Evolutionary conservation across 2,797 vertebrate species (phyloP), one percentile per base, ranked within the genome.

Genomic region (Brachyalestes nurse): DNA sequence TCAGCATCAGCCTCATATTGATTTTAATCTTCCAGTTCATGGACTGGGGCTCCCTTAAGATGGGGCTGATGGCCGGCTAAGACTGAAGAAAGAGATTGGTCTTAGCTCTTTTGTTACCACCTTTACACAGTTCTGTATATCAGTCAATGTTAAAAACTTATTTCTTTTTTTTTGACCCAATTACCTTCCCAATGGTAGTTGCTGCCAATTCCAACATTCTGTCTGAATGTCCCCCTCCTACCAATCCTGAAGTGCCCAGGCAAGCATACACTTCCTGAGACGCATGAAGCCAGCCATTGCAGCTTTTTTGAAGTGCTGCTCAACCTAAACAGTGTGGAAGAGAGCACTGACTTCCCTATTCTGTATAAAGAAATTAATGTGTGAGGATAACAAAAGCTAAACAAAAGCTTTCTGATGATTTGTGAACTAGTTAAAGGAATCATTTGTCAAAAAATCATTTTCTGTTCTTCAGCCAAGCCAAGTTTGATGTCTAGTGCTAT

Each of bases 21-120:
- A 82, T 85, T 84, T 76, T 60, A 84, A 76, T 79, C 62, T 69
- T 62, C 55, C 38, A 53, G 53, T 70, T 75, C 45, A 75, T 42
- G 62, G 60, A 66, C 61, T 23, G 23, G 61, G 51, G 60, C 75
- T 72, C 58, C 40, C 75, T 23, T 45, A 77, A 73, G 80, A 78
- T 7, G 9, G 49, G 38, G 21, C 65, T 64, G 49, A 57, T 57
- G 67, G 34, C 23, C 17, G 77, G 74, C 80, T 72, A 58, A 65
- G 47, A 47, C 57, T 72, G 69, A 13, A 61, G 58, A 61, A 28
- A 65, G 9, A 10, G 5, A 73, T 67, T 78, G 51, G 61, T 66
- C 64, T 73, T 61, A 40, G 75, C 53, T 51, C 42, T 74, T 67
- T 71, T 67, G 21, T 72, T 77, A 13, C 28, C 25, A 60, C 9